A percentile compares a stretch with the other conserved stretches of the same genome.
phyloP scores from a whole-genome alignment of 2,113 vertebrate genomes.

The Chloebia gouldiae region DNA sequence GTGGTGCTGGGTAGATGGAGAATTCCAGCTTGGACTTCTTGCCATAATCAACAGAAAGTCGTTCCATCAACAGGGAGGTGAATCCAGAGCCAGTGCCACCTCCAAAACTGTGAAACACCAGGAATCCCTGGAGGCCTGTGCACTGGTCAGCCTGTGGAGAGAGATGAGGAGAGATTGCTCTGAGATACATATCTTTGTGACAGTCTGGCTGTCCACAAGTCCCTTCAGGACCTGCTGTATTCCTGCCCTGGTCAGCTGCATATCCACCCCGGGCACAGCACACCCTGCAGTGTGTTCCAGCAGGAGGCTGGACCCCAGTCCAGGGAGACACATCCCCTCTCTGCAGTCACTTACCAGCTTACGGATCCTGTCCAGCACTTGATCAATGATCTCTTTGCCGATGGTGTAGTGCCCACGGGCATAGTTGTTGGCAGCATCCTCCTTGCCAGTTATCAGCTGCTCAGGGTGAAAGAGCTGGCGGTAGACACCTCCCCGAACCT shows the following conservation, averaged over 20 bases:
- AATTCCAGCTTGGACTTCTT: slow-evolving; percentile 85
- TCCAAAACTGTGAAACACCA: slow-evolving; percentile 76
- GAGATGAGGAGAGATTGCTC: background rate
- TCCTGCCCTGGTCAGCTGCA: background rate
- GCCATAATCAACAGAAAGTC: slow-evolving; percentile 78
- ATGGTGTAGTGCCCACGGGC: slow-evolving; percentile 87
- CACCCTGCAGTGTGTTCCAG: background rate
- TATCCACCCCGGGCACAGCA: rapidly evolving
- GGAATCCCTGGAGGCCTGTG: slow-evolving; percentile 79
- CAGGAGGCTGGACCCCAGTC: background rate
- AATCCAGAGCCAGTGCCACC: slow-evolving; percentile 78
- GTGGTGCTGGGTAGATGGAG: slow-evolving; percentile 54
- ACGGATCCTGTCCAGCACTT: slow-evolving; percentile 78
- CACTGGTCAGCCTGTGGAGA: slow-evolving; percentile 77
- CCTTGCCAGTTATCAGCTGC: slow-evolving; percentile 88
- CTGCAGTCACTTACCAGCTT: slow-evolving; percentile 74
- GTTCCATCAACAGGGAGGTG: slow-evolving; percentile 81
- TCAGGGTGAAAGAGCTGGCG: slow-evolving; percentile 83
- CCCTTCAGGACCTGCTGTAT: background rate
- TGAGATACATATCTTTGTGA: background rate
- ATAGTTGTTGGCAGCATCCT: slow-evolving; percentile 91
- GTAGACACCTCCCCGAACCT: slow-evolving; percentile 76
- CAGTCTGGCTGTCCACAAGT: background rate
- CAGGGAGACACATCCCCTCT: background rate
- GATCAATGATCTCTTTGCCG: slow-evolving; percentile 66